A percentile compares a stretch with the other conserved stretches of the same genome.
phyloP scores from a whole-genome alignment of 2,888 invertebrate genomes.

The Heliconius charithonia region DNA sequence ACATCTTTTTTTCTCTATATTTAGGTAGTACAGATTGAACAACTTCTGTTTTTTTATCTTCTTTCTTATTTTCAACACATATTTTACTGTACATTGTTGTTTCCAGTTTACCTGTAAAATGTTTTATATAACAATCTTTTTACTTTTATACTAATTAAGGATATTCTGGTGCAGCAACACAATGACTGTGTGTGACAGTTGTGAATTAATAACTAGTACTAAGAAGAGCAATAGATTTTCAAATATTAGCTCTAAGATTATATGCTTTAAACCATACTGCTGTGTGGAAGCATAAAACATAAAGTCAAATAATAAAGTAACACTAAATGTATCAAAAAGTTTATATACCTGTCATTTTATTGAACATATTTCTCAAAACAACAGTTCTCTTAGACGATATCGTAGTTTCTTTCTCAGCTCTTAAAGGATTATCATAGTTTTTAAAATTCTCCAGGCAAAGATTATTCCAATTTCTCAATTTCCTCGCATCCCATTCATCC shows the following conservation, averaged over 20 bases:
- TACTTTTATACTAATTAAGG: background rate
- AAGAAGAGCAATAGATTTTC: too few relatives aligned
- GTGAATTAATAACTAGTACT: background rate
- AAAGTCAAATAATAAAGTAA: background rate
- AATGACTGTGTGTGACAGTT: too few relatives aligned
- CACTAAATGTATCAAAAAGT: background rate
- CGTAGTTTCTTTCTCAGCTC: slow-evolving; percentile 59
- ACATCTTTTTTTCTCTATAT: slow-evolving; percentile 65
- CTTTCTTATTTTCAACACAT: slow-evolving; percentile 58
- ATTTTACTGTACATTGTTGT: slow-evolving; percentile 70
- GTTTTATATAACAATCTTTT: background rate
- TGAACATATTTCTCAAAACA: slow-evolving; percentile 65
- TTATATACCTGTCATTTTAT: slow-evolving; percentile 62
- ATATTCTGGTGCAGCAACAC: background rate
- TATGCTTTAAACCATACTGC: background rate
- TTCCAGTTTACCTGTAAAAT: slow-evolving; percentile 57
- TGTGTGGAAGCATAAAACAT: background rate
- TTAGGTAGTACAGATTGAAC: slow-evolving; percentile 68
- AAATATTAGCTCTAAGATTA: background rate
- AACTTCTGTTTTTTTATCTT: slow-evolving; percentile 66
- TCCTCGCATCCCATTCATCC: slow-evolving; percentile 58
- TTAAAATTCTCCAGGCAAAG: slow-evolving; percentile 70
- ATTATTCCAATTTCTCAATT: slow-evolving; percentile 70
- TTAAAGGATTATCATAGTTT: slow-evolving; percentile 58
- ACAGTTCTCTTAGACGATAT: slow-evolving; percentile 63